Evolutionary conservation across 2,888 invertebrate genomes (phyloP), one percentile per base, ranked within the genome.

Genomic region (Tipula vernalis): DNA sequence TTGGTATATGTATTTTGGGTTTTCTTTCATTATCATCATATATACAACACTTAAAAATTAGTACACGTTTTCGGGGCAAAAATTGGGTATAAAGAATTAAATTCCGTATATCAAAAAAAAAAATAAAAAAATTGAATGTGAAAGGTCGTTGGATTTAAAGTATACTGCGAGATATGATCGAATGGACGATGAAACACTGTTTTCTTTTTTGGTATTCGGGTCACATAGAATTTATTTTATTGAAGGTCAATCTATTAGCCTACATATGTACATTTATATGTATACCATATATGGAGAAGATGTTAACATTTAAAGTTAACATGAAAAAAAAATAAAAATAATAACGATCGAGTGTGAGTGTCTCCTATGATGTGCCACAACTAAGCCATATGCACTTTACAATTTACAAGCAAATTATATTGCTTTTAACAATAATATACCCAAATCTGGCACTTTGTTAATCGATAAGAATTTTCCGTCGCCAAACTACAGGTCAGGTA

Each of bases 11-110:
- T 71, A 71, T 71, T 71, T 28, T 71, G 71, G 71, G 71, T 71
- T 71, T 71, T 71, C 71, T 71, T 71, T 71, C 71, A 71, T 71
- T 71, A 71, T 71, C 71, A 71, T 71, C 71, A 6, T 28, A 71
- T 71, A 71, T 71, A 71, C 71, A 71, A 71, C 71, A 71, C 71
- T 71, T 71, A 71, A 71, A 71, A 71, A 71, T 71, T 71, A 71
- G 71, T 71, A 71, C 71, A 71, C 71, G 71, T 71, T 71, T 71
- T 71, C 71, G 28, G 51, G 71, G 71, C 71, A 71, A 71, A 71
- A 71, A 18, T 71, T 28, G 71, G 28, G 28, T 71, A 71, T 71
- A 71, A 12, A 71, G 28, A 71, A 71, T 71, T 10, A 71, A 71
- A 71, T 71, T 71, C 28, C 71, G 71, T 71, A 71, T 28, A 28